phyloP scores from a whole-genome alignment of 2,113 vertebrate species.

The Nettapus auritus region DNA sequence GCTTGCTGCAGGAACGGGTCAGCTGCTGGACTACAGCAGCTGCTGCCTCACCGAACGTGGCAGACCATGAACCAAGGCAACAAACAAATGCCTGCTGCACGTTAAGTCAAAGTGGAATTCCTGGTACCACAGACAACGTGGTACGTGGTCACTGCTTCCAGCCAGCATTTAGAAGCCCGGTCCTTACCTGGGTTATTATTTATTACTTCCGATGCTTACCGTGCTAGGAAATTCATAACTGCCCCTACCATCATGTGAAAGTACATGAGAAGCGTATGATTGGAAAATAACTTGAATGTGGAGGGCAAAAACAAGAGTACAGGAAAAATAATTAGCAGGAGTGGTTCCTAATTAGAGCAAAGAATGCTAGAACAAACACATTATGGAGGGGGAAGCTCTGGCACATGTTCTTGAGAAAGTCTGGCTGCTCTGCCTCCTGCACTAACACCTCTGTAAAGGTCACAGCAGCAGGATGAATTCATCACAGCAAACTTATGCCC shows the following conservation, averaged over 20 bases:
- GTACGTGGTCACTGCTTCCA: neutral
- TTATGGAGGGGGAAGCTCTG: neutral
- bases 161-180: neutral
- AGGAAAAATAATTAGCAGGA: neutral
- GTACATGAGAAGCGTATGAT: neutral
- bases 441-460: neutral
- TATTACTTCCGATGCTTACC: neutral
- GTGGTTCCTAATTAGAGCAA: conserved; percentile 15
- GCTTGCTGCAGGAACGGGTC: too few species aligned
- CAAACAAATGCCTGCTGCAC: too few species aligned
- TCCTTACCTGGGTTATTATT: neutral
- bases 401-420: neutral
- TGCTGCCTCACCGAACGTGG: too few species aligned
- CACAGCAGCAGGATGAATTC: neutral
- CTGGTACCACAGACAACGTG: too few species aligned
- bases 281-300: neutral
- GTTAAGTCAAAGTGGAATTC: too few species aligned
- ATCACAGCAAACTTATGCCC: neutral
- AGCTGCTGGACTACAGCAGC: too few species aligned
- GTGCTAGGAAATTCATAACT: neutral
- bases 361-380: neutral
- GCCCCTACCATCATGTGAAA: neutral
- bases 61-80: too few species aligned
- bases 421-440: neutral
- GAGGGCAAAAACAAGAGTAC: neutral